A percentile compares a stretch with the other conserved stretches of the same genome.
Evolutionary conservation across 2,113 vertebrate species (phyloP).

Genomic region (Thunnus thynnus): DNA sequence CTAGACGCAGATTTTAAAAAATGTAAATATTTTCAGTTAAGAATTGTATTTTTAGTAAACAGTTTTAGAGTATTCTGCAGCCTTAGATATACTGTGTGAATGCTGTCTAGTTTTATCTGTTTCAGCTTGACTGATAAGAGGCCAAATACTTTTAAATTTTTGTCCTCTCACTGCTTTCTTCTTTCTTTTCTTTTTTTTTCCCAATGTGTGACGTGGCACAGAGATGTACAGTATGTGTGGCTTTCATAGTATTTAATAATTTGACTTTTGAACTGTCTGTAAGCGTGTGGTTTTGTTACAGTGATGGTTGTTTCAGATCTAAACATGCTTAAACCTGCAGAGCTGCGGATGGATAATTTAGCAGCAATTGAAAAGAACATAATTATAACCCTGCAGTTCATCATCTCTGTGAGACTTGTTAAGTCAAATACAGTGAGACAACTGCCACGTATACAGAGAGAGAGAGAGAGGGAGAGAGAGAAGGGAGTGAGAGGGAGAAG

Average conservation of each 20-base stretch:
- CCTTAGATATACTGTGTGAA: too few species aligned
- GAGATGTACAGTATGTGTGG: neutral
- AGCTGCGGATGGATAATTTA: conserved; percentile 30
- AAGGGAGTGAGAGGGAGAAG: conserved; percentile 12
- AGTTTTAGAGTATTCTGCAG: too few species aligned
- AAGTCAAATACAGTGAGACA: conserved; percentile 30
- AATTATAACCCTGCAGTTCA: conserved; percentile 44
- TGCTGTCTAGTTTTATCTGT: too few species aligned
- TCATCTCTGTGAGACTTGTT: conserved; percentile 29
- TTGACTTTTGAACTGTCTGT: neutral
- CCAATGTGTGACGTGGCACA: conserved; percentile 7
- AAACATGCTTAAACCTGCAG: conserved; percentile 16
- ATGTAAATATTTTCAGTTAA: neutral
- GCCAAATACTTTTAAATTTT: too few species aligned
- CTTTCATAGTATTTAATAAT: neutral
- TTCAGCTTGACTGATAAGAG: too few species aligned
- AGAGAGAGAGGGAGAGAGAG: neutral
- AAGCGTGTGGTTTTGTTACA: neutral
- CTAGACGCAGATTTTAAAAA: too few species aligned
- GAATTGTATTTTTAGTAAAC: neutral
- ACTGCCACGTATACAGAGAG: conserved; percentile 66
- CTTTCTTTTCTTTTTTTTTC: neutral
- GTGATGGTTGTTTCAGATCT: neutral
- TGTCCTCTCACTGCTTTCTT: too few species aligned
- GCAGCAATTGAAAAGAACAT: conserved; percentile 10